Percentiles rank a stretch among this genome's conserved stretches.
These are phyloP conservation scores for Cynocephalus volans DNA, from an alignment of 2,113 vertebrate species.

Conservation along the genomic window DNA sequence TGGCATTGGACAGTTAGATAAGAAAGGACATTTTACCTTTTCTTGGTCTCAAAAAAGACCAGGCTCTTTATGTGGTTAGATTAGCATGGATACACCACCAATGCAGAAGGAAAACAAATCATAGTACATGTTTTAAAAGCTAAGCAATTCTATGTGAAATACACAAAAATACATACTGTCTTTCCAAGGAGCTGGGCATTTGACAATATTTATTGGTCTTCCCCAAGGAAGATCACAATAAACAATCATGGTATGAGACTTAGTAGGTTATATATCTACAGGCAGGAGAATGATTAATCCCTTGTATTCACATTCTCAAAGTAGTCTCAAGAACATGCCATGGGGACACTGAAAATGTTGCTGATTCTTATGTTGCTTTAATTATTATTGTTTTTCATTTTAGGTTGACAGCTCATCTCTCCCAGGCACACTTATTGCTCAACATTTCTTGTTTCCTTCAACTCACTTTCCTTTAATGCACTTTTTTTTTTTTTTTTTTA, in stretches of 20 bases:
- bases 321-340: not conserved
- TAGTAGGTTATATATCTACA: not conserved
- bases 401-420: not conserved
- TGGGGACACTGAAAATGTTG: not conserved
- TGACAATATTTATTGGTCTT: not conserved
- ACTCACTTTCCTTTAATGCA: not conserved
- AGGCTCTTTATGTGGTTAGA: not conserved
- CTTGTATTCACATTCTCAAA: not conserved
- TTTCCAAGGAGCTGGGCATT: not conserved
- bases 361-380: slow-evolving; percentile 26
- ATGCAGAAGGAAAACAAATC: not conserved
- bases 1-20: not conserved
- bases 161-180: not conserved
- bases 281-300: not conserved
- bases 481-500: not conserved
- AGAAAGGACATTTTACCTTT: not conserved
- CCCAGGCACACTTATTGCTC: not conserved
- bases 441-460: slow-evolving; percentile 4
- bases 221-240: not conserved
- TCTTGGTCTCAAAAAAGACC: not conserved
- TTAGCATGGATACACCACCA: not conserved
- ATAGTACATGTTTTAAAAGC: not conserved
- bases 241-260: not conserved
- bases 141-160: not conserved
- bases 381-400: slow-evolving; percentile 58